Percentiles rank a stretch among this genome's conserved stretches.
phyloP scores from a whole-genome alignment of 2,888 invertebrate genomes.

The Stegophylla sp. region DNA sequence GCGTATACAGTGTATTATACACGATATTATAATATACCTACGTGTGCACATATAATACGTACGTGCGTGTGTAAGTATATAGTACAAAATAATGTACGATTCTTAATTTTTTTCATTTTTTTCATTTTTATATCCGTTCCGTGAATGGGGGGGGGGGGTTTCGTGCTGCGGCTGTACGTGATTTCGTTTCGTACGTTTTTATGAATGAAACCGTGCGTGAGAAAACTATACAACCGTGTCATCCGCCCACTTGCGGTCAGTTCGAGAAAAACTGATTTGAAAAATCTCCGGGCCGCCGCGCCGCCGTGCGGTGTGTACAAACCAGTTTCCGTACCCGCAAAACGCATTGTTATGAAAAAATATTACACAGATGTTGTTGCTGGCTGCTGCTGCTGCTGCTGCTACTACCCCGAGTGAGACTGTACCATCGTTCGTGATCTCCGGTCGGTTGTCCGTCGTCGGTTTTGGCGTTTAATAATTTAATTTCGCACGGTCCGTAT shows the following conservation, averaged over 20 bases:
- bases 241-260: slow-evolving; percentile 49
- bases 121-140: background rate
- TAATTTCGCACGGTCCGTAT: no score
- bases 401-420: background rate
- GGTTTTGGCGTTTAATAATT: no score
- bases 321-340: slow-evolving; percentile 31
- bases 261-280: slow-evolving; percentile 41
- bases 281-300: slow-evolving; percentile 11
- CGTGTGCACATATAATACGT: background rate
- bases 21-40: no score
- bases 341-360: slow-evolving; percentile 15
- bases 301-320: slow-evolving; percentile 1
- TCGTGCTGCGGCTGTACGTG: slow-evolving; percentile 10
- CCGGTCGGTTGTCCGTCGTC: background rate
- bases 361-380: background rate
- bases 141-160: slow-evolving; percentile 46
- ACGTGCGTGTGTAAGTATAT: background rate
- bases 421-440: background rate
- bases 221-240: slow-evolving; percentile 35
- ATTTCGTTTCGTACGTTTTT: slow-evolving; percentile 39
- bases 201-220: slow-evolving; percentile 42
- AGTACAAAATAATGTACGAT: no score
- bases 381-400: no score
- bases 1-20: no score
- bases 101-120: background rate